These are phyloP conservation scores for Atractosteus spatula DNA, from an alignment of 2,113 vertebrate species.

Conservation along the genomic window DNA sequence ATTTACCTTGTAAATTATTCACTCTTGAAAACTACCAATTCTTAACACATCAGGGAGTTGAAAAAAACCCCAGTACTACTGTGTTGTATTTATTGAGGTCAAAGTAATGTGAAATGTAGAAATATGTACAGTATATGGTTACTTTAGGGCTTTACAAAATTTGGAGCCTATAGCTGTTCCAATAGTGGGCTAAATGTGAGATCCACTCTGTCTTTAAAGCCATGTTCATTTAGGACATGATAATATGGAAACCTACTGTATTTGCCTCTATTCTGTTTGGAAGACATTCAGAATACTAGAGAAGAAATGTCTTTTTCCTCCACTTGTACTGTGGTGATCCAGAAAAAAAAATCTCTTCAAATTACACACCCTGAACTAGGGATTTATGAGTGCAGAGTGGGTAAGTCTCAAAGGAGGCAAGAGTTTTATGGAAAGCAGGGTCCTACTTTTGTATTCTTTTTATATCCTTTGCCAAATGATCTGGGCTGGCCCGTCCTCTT, in stretches of 20 bases:
- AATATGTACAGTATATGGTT: too few species aligned
- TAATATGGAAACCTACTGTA: neutral
- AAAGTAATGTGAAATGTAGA: too few species aligned
- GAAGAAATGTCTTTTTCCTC: conserved; percentile 32
- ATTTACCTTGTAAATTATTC: too few species aligned
- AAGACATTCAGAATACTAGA: conserved; percentile 4
- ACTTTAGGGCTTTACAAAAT: too few species aligned
- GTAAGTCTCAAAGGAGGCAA: conserved; percentile 54
- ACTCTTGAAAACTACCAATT: too few species aligned
- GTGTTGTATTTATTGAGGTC: too few species aligned
- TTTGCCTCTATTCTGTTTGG: neutral
- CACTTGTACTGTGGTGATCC: conserved; percentile 44
- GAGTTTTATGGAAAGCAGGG: conserved; percentile 65
- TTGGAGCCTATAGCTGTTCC: too few species aligned
- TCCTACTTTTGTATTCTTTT: conserved; percentile 41
- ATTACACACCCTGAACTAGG: conserved; percentile 48
- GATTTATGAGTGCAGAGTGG: conserved; percentile 62
- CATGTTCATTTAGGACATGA: neutral
- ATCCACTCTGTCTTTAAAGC: neutral
- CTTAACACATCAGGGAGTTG: too few species aligned
- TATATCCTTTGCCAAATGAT: conserved; percentile 57
- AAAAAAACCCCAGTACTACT: too few species aligned
- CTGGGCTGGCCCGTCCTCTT: conserved; percentile 12
- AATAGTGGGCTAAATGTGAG: too few species aligned
- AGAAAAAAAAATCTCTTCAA: conserved; percentile 38